Conservation (phyloP, 2,113 vertebrate genomes). For the Notothenia rossii region DNA sequence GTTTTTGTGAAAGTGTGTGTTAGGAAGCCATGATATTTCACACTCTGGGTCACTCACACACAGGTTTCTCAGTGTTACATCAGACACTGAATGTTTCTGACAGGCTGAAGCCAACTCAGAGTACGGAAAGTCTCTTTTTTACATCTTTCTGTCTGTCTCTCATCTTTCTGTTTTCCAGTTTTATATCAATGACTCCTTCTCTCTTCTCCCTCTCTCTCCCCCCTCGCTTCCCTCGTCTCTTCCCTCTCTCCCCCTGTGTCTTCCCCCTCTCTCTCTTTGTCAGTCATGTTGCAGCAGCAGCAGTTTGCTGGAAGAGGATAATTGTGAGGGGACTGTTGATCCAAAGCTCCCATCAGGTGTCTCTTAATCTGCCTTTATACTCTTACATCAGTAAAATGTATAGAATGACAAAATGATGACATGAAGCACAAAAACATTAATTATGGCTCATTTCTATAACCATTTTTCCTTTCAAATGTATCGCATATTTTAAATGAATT, state of each 20-base stretch:
- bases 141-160: constrained; percentile 22
- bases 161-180: constrained; percentile 12
- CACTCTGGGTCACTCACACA: constrained; percentile 57
- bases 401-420: too few species aligned
- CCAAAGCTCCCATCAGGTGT: not conserved
- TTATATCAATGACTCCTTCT: too few species aligned
- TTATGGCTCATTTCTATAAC: too few species aligned
- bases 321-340: not conserved
- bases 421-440: too few species aligned
- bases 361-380: too few species aligned
- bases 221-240: too few species aligned
- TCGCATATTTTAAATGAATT: too few species aligned
- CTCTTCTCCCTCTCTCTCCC: not conserved
- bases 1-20: constrained; percentile 33
- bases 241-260: not conserved
- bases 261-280: not conserved
- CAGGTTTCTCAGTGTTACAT: constrained; percentile 70
- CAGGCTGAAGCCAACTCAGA: constrained; percentile 35
- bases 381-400: too few species aligned
- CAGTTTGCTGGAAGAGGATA: not conserved
- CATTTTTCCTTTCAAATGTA: too few species aligned
- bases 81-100: constrained; percentile 65
- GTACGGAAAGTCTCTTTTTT: constrained; percentile 14
- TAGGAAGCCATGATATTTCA: constrained; percentile 43
- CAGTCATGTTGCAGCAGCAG: not conserved